Evolutionary conservation across 1,140 invertebrate species (phyloP).

Genomic region (Apis cerana): DNA sequence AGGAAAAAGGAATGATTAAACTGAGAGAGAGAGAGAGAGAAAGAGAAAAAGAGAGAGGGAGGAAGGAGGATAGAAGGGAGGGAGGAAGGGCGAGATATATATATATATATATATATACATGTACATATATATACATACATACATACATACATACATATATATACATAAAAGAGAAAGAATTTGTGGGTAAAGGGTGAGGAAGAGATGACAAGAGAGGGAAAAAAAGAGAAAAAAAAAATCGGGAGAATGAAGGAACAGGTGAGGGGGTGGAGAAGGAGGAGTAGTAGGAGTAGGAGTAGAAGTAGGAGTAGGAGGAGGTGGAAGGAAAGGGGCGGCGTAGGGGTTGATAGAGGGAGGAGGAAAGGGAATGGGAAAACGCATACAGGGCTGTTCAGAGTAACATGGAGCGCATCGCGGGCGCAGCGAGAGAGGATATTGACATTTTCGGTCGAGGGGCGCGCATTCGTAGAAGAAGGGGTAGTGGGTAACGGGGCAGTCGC

Average conservation of each 20-base stretch:
- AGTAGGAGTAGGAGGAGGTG: background rate
- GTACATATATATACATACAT: no score
- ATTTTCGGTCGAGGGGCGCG: constrained; percentile 76
- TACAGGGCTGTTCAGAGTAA: constrained; percentile 41
- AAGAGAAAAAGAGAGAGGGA: background rate
- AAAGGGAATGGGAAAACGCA: constrained; percentile 40
- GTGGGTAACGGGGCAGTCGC: constrained; percentile 63
- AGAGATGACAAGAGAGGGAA: background rate
- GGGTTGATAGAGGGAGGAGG: background rate
- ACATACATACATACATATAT: no score
- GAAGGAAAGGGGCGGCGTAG: background rate
- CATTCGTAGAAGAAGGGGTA: constrained; percentile 57
- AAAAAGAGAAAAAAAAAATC: background rate
- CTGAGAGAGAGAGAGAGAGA: background rate
- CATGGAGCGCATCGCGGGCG: constrained; percentile 68
- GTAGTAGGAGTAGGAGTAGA: background rate
- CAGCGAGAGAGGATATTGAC: constrained; percentile 77
- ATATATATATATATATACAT: no score
- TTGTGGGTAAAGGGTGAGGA: background rate
- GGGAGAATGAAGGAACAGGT: constrained; percentile 23
- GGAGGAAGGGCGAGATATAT: no score
- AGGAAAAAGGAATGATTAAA: constrained; percentile 5
- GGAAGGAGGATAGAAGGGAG: no score
- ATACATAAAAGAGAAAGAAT: background rate
- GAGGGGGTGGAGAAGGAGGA: constrained; percentile 32